These are phyloP conservation scores for Anguilla marmorata DNA, from an alignment of 2,797 vertebrate species.

Conservation along the genomic window DNA sequence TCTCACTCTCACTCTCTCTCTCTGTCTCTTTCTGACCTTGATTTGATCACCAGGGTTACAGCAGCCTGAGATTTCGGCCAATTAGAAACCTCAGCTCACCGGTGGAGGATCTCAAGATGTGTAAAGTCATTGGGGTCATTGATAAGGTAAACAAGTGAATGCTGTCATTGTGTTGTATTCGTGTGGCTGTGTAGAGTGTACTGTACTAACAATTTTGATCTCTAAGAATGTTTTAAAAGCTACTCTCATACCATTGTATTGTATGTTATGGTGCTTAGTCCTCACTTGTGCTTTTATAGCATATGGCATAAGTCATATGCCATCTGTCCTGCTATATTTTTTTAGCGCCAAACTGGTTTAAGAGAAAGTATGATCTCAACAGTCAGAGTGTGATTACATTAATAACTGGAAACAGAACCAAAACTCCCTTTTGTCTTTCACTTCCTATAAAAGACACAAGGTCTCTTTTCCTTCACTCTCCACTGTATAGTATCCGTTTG, in stretches of 20 bases:
- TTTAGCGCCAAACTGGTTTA: background rate
- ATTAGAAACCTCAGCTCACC: slow-evolving; percentile 92
- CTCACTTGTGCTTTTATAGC: background rate
- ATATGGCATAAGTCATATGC: background rate
- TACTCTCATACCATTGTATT: background rate
- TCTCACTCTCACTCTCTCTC: background rate
- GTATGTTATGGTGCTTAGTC: background rate
- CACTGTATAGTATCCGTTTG: background rate
- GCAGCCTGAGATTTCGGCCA: slow-evolving; percentile 93
- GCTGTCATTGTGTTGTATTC: background rate
- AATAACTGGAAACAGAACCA: background rate
- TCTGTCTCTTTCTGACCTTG: slow-evolving; percentile 29
- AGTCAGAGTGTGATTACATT: too few relatives aligned
- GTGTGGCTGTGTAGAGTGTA: background rate
- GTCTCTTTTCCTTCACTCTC: background rate
- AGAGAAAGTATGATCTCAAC: background rate
- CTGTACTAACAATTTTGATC: background rate
- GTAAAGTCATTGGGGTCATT: slow-evolving; percentile 86
- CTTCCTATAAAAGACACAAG: background rate
- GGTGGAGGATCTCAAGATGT: slow-evolving; percentile 90
- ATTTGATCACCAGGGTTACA: slow-evolving; percentile 85
- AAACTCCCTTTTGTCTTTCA: background rate
- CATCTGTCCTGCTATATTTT: background rate
- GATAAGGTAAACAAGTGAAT: slow-evolving; percentile 80
- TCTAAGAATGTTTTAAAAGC: background rate